A percentile compares a stretch with the other conserved stretches of the same genome.
These are phyloP conservation scores for Ceuthmochares aereus DNA, from an alignment of 2,113 vertebrate species.

Conservation along the genomic window DNA sequence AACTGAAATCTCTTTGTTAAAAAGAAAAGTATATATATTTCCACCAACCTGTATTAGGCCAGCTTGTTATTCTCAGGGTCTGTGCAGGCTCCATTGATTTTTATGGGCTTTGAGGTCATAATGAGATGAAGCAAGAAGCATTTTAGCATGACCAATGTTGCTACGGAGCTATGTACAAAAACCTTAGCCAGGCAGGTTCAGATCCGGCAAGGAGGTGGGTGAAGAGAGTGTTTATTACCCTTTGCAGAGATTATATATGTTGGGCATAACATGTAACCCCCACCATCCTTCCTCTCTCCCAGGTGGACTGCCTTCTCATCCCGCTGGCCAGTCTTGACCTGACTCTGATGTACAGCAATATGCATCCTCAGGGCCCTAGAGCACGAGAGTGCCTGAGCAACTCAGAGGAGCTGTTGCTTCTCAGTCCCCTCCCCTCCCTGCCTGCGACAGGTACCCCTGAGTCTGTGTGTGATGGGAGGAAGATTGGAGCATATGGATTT, in stretches of 20 bases:
- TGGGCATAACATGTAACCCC: not conserved
- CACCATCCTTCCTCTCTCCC: not conserved
- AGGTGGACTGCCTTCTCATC: fast-evolving
- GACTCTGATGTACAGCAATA: not conserved
- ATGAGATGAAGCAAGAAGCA: not conserved
- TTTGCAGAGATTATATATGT: fast-evolving
- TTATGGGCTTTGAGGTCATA: not conserved
- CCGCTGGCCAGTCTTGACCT: no score
- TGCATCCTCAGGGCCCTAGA: not conserved
- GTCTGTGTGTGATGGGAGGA: fast-evolving
- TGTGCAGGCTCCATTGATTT: slow-evolving; percentile 25
- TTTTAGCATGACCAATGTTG: not conserved
- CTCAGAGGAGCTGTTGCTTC: no score
- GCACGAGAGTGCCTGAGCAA: not conserved
- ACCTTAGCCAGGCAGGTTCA: not conserved
- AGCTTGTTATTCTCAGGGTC: not conserved
- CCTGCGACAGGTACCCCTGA: not conserved
- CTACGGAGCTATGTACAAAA: not conserved
- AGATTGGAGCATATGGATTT: fast-evolving
- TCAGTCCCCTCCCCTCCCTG: not conserved
- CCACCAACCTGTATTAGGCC: not conserved
- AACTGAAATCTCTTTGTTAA: not conserved
- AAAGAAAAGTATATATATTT: not conserved
- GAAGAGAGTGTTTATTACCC: not conserved
- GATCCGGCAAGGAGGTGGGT: not conserved